phyloP scores from a whole-genome alignment of 2,113 vertebrate species.

The Gobio gobio region DNA sequence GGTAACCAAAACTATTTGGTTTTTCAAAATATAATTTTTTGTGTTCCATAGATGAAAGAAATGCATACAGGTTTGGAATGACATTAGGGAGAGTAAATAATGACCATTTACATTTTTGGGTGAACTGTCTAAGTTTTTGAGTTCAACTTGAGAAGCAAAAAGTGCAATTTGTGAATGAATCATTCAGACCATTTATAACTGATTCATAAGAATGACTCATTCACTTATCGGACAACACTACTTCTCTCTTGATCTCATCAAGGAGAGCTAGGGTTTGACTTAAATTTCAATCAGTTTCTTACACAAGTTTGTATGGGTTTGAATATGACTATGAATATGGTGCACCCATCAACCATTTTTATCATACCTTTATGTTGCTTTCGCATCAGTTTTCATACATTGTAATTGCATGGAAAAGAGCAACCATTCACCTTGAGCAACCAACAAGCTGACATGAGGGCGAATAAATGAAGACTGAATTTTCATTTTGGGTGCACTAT shows the following conservation, averaged over 20 bases:
- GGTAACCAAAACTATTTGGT: neutral
- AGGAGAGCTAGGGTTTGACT: no score
- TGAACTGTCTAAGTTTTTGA: neutral
- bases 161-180: neutral
- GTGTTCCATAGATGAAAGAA: neutral
- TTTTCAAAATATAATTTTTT: neutral
- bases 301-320: neutral
- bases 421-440: neutral
- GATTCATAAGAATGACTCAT: neutral
- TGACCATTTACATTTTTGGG: neutral
- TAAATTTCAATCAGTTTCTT: neutral
- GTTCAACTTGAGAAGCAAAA: neutral
- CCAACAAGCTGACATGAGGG: neutral
- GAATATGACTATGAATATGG: neutral
- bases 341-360: neutral
- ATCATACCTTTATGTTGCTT: neutral
- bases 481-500: neutral
- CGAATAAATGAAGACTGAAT: neutral
- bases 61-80: neutral
- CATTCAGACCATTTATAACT: neutral
- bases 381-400: neutral
- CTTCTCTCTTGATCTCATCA: neutral
- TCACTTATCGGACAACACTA: neutral
- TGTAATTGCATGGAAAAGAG: neutral
- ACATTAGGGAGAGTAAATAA: neutral